Base-by-base conservation (phyloP, 2,888 invertebrate species). In the Rhingia rostrata region DNA sequence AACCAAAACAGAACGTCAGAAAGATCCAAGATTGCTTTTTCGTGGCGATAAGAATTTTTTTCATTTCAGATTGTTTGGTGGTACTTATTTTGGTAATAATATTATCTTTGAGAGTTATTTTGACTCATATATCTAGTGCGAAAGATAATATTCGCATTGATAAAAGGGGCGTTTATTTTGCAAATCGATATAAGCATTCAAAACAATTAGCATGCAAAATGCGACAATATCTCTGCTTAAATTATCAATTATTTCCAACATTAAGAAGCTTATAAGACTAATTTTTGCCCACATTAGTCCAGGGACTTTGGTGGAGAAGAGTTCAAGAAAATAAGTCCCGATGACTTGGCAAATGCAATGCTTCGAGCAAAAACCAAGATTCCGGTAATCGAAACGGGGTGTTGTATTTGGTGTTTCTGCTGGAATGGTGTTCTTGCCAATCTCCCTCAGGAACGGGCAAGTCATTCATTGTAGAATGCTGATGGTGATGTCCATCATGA, bases 401-500 rank as follows among this genome's bases (percentile, higher is more conserved):
- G 88, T 96, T 97, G 92, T 95, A 95, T 88, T 93, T 94, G 85
- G 93, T 92, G 89, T 97, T 95, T 80, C 93, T 93, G 37, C 94
- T 93, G 69, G 94, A 93, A 88, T 96, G 88, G 56, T 93, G 90
- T 66, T 95, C 93, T 89, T 96, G 93, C 96, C 97, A 97, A 30
- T 95, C 94, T 70, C 97, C 97, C 75, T 93, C 92, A 0, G 97
- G 97, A 61, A 94, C 92, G 0, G 96, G 96, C 89, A 96, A 90
- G 89, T 97, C 96, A 88, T 96, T 95, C 94, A 96, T 94, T 7
- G 93, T 94, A 39, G 88, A 83, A 33, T 87, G 88, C 56, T 87
- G 63, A 56, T 89, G 89, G 77, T 88, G 87, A 49, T 88, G 88
- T 70, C 87, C 87, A 22, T 7, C 39, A 64, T 87, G 86, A 49